Evolutionary conservation across 2,797 vertebrate species (phyloP), one percentile per base, ranked within the genome.

Genomic region (Pteronotus mesoamericanus): DNA sequence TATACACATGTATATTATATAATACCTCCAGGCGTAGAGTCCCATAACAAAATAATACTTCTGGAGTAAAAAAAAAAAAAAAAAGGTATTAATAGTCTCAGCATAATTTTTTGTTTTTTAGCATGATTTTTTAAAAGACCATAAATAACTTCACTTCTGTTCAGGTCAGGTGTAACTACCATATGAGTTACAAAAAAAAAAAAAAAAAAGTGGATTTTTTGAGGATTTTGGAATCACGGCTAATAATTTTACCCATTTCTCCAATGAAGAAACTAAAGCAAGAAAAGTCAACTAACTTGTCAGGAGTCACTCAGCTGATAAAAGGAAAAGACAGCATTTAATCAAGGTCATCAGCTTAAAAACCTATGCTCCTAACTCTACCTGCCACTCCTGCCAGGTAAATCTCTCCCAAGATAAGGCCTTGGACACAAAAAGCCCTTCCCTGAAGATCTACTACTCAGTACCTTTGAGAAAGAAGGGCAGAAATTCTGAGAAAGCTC

Each of bases 1-100:
- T 21, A 42, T 39, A 89, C 51, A 89, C 48, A 55, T 42, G 1
- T 79, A 66, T 79, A 77, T 87, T 95, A n/a, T 72, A 44, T 42
- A 59, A 69, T 29, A 80, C 19, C 10, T n/a, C 72, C 39, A 55
- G 37, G 11, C 21, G 44, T n/a, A 74, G 66, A 53, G 89, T 46
- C 22, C 16, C 44, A 51, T 80, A 93, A 83, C 21, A 88, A 92
- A 82, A 90, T 72, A 91, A 19, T 85, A 92, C 66, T 89, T 89
- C 71, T 94, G 59, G 29, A 79, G 29, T n/a, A n/a, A n/a, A n/a
- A n/a, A n/a, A n/a, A n/a, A n/a, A n/a, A n/a, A 71, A 91, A 89
- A 68, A 44, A 44, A 39, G 53, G 32, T 84, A 79, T 34, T 55
- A 74, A 59, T 75, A 69, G 21, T 72, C 37, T 83, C 46, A 53